Percentiles rank a stretch among this genome's conserved stretches.
Evolutionary conservation across 2,888 invertebrate species (phyloP).

Genomic region (Athripsodes cinereus): DNA sequence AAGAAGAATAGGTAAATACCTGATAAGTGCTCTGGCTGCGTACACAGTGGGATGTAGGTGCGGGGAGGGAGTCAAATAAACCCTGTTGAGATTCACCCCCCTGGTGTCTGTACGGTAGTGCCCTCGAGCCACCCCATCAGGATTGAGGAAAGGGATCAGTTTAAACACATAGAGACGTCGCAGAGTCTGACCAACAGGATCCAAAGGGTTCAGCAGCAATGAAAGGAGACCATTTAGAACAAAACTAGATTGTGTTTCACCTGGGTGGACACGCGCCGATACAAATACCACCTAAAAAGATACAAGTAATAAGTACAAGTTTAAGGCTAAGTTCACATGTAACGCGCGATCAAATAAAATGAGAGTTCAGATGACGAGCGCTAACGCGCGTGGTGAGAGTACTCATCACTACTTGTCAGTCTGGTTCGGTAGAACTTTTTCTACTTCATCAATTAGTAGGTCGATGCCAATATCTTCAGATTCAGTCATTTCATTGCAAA

Average conservation of each 20-base stretch:
- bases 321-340: too few species aligned
- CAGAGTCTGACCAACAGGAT: constrained; percentile 66
- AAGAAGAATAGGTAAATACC: too few species aligned
- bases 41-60: constrained; percentile 76
- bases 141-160: constrained; percentile 85
- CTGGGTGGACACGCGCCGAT: constrained; percentile 87
- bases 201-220: constrained; percentile 66
- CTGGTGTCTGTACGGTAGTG: constrained; percentile 82
- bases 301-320: too few species aligned
- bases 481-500: too few species aligned
- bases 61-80: constrained; percentile 74
- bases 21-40: constrained; percentile 72
- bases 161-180: constrained; percentile 80
- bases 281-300: constrained; percentile 70
- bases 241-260: constrained; percentile 86
- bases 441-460: too few species aligned
- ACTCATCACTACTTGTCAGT: too few species aligned
- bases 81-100: constrained; percentile 83
- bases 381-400: too few species aligned
- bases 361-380: too few species aligned
- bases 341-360: too few species aligned
- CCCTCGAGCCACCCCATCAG: constrained; percentile 82
- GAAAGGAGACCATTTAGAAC: constrained; percentile 86
- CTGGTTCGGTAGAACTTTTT: too few species aligned
- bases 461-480: too few species aligned